Evolutionary conservation across 2,797 vertebrate species (phyloP).

Genomic region (Leucoraja ocellata): DNA sequence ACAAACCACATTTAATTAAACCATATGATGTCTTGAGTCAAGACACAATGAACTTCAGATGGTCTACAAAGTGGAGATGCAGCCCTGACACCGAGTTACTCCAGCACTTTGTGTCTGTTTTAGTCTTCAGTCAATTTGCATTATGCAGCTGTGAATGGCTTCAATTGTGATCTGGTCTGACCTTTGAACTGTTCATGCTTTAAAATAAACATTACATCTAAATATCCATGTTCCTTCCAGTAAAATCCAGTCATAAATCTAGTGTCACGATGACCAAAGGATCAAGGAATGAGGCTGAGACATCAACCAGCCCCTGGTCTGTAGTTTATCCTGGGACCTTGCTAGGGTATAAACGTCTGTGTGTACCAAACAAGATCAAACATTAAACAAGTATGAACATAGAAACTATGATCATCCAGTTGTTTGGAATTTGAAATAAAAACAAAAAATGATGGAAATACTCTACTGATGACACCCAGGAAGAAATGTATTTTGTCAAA

Average conservation of each 20-base stretch:
- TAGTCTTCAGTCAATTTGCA: background rate
- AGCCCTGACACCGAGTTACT: no score
- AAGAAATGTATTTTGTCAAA: background rate
- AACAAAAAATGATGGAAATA: no score
- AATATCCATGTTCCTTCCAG: background rate
- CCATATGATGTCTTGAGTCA: background rate
- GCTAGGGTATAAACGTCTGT: background rate
- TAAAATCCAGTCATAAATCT: background rate
- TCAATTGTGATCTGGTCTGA: background rate
- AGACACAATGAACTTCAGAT: no score
- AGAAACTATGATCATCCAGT: background rate
- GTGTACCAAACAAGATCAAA: background rate
- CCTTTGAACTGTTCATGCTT: background rate
- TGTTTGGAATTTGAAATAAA: no score
- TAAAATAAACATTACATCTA: background rate
- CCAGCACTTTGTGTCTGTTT: no score
- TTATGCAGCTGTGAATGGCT: background rate
- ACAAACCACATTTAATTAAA: background rate
- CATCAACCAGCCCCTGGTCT: background rate
- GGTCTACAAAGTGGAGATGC: no score
- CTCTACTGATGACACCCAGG: background rate
- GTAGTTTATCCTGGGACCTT: background rate
- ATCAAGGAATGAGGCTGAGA: background rate
- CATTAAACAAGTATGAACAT: background rate
- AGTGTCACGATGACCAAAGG: background rate